Conservation (phyloP, 2,888 invertebrate species). For the Lypha dubia region DNA sequence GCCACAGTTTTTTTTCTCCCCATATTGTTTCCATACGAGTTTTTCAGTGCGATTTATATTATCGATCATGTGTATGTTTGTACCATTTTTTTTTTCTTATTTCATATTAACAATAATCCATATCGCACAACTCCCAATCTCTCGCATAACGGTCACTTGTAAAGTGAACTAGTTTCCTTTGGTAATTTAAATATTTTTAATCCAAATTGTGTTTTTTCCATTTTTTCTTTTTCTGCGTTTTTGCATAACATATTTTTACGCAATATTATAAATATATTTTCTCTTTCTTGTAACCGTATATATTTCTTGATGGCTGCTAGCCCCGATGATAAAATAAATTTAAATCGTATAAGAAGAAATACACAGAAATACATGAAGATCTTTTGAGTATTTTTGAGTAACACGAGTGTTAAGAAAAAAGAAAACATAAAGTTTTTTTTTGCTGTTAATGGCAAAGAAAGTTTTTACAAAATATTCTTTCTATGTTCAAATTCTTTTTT, state of each 20-base stretch:
- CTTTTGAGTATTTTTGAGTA: not conserved
- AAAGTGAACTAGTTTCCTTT: conserved; percentile 68
- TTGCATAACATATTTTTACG: conserved; percentile 55
- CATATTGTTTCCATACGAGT: not conserved
- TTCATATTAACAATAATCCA: conserved; percentile 41
- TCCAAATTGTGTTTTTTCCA: not conserved
- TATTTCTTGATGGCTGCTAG: conserved; percentile 18
- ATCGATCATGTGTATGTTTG: conserved; percentile 21
- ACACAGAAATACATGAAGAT: not conserved
- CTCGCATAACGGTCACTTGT: conserved; percentile 59
- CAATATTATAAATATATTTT: conserved; percentile 55
- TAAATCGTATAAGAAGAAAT: not conserved
- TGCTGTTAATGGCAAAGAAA: too few relatives aligned
- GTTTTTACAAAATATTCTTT: conserved; percentile 35
- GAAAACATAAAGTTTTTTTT: not conserved
- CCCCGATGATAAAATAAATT: conserved; percentile 1
- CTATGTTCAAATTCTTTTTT: not conserved
- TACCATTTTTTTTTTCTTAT: not conserved
- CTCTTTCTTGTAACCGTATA: conserved; percentile 19
- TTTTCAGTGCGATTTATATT: not conserved
- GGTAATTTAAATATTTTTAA: conserved; percentile 58
- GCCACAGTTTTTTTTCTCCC: not conserved
- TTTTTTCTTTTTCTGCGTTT: not conserved
- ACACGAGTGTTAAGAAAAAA: not conserved
- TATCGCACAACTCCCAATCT: conserved; percentile 22